phyloP scores from a whole-genome alignment of 2,888 invertebrate species.

The Monoplex corrugatus region DNA sequence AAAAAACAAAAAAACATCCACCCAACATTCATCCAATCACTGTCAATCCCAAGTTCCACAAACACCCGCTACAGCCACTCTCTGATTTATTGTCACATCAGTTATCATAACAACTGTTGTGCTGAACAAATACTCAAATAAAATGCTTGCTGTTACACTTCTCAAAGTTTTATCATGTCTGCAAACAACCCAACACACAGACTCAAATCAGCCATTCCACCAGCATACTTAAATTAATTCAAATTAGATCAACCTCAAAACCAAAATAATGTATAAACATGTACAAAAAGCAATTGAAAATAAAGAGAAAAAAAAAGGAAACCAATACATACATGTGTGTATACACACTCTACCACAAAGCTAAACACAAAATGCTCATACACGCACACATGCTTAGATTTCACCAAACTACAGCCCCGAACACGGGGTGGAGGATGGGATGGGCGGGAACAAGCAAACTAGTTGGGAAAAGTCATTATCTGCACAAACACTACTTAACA shows the following conservation, averaged over 20 bases:
- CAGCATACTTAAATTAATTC: too few species aligned
- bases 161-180: background rate
- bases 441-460: too few species aligned
- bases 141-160: background rate
- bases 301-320: too few species aligned
- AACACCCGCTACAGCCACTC: background rate
- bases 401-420: too few species aligned
- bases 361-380: background rate
- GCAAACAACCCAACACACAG: background rate
- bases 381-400: background rate
- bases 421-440: too few species aligned
- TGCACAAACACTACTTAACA: too few species aligned
- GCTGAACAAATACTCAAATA: background rate
- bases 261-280: too few species aligned
- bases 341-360: background rate
- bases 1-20: background rate
- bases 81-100: background rate
- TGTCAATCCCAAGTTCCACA: background rate
- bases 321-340: background rate
- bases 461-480: too few species aligned
- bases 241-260: too few species aligned
- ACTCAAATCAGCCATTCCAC: background rate
- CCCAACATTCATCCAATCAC: background rate
- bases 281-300: too few species aligned
- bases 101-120: background rate